Evolutionary conservation across 2,797 vertebrate species (phyloP), one percentile per base, ranked within the genome.

Genomic region (Eulemur rubriventer): DNA sequence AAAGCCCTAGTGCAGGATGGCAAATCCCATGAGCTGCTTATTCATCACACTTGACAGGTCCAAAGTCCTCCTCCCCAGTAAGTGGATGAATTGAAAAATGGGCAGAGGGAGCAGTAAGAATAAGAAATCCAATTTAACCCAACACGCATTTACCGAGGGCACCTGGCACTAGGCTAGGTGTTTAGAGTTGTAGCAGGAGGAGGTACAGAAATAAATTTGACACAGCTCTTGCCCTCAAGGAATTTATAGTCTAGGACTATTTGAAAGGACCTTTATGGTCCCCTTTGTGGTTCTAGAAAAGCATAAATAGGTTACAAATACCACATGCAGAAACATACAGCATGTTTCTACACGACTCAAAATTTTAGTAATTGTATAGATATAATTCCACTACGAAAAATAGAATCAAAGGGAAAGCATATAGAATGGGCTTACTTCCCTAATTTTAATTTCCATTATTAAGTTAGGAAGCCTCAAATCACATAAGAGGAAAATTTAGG

Each of bases 231-330:
- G 35, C 83, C 30, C 86, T 94, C 95, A 91, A 80, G 43, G 75
- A 93, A 94, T 86, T 43, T 82, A 89, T 12, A 43, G 28, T 63
- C 50, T 57, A 59, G 22, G 14, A 30, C 70, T 67, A 83, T 86
- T 57, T 83, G 33, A 94, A 4, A 89, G 14, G 26, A 94, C 30
- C 30, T 57, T 59, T 65, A 12, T 17, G 22, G 70, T 78, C 26
- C 38, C 65, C 78, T 95, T 69, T 82, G 72, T 65, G 76, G 41
- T 89, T 92, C 72, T 82, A 91, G 73, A 61, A 88, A 84, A 96
- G 38, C 70, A 85, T 84, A 95, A 89, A 86, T 63, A 61, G 41
- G 41, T 95, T 92, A 88, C 72, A 91, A 91, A 82, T 73, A 63
- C 35, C 75, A 76, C 48, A 26, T 69, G 63, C 38, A 87, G 16